Base-by-base conservation (phyloP, 2,113 vertebrate species). In the Chitala chitala region DNA sequence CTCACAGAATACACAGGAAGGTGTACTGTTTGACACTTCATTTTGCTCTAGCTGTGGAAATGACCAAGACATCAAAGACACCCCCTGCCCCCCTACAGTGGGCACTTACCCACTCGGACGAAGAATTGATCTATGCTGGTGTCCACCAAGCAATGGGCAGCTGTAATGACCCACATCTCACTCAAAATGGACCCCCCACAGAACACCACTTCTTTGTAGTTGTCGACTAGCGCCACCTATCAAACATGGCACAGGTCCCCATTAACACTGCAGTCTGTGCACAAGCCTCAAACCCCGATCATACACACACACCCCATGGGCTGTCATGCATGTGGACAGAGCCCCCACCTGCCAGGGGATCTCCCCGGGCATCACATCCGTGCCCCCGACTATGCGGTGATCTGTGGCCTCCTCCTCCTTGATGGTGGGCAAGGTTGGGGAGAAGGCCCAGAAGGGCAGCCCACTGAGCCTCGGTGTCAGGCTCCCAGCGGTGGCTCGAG, bases 271-370 rank as follows among this genome's bases (percentile, higher is more conserved):
- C 40, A 20, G 10, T 3, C 31, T 38, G 48, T 20, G 3, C 22
- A 24, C 42, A 46, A 48, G 24, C 22, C 2, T 26, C 6, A 26
- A 4, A 46, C 42, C 12, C 2, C 15, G n/a, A n/a, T n/a, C n/a
- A n/a, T 44, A 9, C 40, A 13, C 17, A 66, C 9, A 15, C 5
- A 26, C n/a, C 5, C 5, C 2, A 24, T 68, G 38, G 42, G 26
- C 10, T 51, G 1, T 9, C 2, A 2, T 20, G 2, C 20, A 20
- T 3, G 2, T 10, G n/a, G 2, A 17, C 0, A 6, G 1, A 6
- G 1, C 15, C 33, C 58, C 4, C 91, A 98, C 96, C 95, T 99
- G 96, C 96, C 96, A 99, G 0, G 96, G 96, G 71, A 97, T 92
- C 84, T 98, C 91, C 53, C 96, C 95, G 68, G 79, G 91, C 66